phyloP scores from a whole-genome alignment of 2,888 invertebrate species.

The Sinopyrophorus schimmeli region DNA sequence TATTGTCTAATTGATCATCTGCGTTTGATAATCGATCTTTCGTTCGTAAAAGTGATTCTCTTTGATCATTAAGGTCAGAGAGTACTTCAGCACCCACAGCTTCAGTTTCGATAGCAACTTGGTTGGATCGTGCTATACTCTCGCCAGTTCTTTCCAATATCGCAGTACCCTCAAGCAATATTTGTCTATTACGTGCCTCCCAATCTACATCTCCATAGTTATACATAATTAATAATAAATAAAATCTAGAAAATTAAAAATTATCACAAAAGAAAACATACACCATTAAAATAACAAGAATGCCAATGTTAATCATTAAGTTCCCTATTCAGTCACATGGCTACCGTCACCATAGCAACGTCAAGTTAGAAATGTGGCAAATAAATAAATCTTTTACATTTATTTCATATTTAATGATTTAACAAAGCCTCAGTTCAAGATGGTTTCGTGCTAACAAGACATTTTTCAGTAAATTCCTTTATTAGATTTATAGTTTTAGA shows the following conservation, averaged over 20 bases:
- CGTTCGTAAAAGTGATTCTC: slow-evolving; percentile 71
- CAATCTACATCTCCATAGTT: slow-evolving; percentile 47
- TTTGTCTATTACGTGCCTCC: slow-evolving; percentile 62
- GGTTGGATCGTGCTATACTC: slow-evolving; percentile 70
- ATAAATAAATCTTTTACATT: slow-evolving; percentile 20
- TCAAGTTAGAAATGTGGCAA: slow-evolving; percentile 13
- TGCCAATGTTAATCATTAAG: slow-evolving; percentile 1
- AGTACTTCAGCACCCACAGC: slow-evolving; percentile 76
- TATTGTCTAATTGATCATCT: slow-evolving; percentile 68
- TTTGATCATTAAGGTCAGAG: slow-evolving; percentile 73
- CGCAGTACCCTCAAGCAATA: slow-evolving; percentile 60
- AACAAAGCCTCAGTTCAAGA: slow-evolving; percentile 19
- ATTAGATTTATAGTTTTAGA: too few relatives aligned
- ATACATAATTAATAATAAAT: slow-evolving; percentile 7
- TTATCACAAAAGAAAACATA: slow-evolving; percentile 1
- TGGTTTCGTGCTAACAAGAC: too few relatives aligned
- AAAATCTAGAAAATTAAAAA: background rate
- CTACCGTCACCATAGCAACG: slow-evolving; percentile 13
- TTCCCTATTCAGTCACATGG: background rate
- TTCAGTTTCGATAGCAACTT: slow-evolving; percentile 79
- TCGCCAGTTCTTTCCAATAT: slow-evolving; percentile 64
- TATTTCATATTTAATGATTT: slow-evolving; percentile 24
- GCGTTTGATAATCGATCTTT: slow-evolving; percentile 71
- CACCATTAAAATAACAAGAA: slow-evolving; percentile 1
- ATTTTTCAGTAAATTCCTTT: too few relatives aligned